Conservation (phyloP, 2,797 vertebrate genomes). For the Acestrorhynchus altus region DNA sequence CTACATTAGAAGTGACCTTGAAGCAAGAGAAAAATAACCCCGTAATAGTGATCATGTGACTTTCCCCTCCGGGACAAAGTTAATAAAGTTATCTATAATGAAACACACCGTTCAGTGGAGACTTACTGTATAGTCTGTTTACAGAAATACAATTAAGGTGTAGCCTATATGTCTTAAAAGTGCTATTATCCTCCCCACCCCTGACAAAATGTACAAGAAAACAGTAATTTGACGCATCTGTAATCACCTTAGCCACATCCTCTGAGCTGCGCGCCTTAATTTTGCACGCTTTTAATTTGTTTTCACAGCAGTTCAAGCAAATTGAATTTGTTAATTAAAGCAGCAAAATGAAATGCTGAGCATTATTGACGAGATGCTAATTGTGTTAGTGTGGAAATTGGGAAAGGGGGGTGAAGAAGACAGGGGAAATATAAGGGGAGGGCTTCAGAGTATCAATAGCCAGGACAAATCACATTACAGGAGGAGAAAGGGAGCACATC, state of each 20-base stretch:
- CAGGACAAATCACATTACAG: constrained; percentile 91
- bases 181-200: constrained; percentile 6
- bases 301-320: constrained; percentile 93
- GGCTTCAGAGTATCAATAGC: constrained; percentile 88
- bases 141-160: neutral
- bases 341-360: constrained; percentile 99
- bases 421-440: constrained; percentile 63
- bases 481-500: constrained; percentile 79
- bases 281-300: constrained; percentile 88
- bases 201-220: constrained; percentile 65
- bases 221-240: constrained; percentile 78
- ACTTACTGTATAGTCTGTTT: neutral
- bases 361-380: constrained; percentile 99
- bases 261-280: constrained; percentile 87
- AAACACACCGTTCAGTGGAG: neutral
- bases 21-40: no score
- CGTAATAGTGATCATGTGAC: no score
- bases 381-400: constrained; percentile 94
- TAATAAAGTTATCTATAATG: no score
- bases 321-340: constrained; percentile 99
- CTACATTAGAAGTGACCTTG: no score
- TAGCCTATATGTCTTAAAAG: constrained; percentile 31
- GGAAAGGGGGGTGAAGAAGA: constrained; percentile 57
- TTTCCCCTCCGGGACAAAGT: no score
- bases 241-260: constrained; percentile 91